Base-by-base conservation (phyloP, 2,797 vertebrate genomes). In the Enteromius afrohamiltoni region DNA sequence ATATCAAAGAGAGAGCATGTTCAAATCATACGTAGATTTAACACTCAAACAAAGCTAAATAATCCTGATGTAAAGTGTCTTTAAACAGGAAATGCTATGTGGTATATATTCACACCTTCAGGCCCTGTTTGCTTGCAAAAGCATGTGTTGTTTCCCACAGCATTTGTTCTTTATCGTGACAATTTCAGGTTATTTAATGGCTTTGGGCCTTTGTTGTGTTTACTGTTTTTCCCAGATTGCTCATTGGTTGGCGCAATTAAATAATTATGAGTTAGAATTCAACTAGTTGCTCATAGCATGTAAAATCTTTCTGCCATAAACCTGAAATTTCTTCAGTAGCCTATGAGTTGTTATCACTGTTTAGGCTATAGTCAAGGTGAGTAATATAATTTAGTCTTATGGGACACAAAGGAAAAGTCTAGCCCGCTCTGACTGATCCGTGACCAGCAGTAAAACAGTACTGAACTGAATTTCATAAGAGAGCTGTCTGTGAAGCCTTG, bases 41-140 rank as follows among this genome's bases (percentile, higher is more conserved):
- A 73, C 45, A 51, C 9, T 14, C 49, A n/a, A n/a, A n/a, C n/a
- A 37, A 34, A 2, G 14, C 3, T 23, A 9, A 60, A 17, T 3
- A 6, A 26, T 3, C 1, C 1, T 26, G n/a, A 77, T 19, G 58
- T 17, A 17, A n/a, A 17, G 40, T 45, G 58, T 55, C 21, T 68
- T 42, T 5, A 19, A 70, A 62, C 69, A 81, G 79, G 79, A 71
- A 71, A 62, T 42, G 34, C 51, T n/a, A 1, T 71, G 16, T 0
- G 5, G 3, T 71, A 17, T 64, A 67, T 73, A 37, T 82, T 82
- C 69, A 82, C 80, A 81, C 68, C 19, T 51, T 64, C 53, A 29
- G 14, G 10, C 2, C 2, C 6, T 21, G 31, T 55, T 68, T 26
- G 7, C 19, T 40, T 62, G 73, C 11, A 75, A 23, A 23, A 23